Evolutionary conservation across 2,888 invertebrate species (phyloP), one percentile per base, ranked within the genome.

Genomic region (Margaritifera margaritifera): DNA sequence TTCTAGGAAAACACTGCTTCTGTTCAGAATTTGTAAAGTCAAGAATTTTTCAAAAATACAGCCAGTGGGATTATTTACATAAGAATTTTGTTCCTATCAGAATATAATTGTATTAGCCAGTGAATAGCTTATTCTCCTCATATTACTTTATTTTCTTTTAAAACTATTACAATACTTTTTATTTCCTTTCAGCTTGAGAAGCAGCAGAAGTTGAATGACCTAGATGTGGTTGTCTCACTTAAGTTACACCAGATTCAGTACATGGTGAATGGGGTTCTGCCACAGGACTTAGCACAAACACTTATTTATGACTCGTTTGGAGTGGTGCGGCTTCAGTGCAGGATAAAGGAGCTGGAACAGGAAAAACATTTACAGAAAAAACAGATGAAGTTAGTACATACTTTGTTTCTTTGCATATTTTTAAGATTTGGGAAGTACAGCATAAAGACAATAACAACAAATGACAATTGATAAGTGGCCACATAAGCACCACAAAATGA

Each of bases 121-220:
- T 31, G 31, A 8, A 31, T 31, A 31, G 2, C 5, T 31, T 31
- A 2, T 31, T 18, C 11, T 51, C 24, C 24, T 59, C 6, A n/a
- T n/a, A n/a, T n/a, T n/a, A n/a, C n/a, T n/a, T n/a, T n/a, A n/a
- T n/a, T n/a, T n/a, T n/a, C n/a, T 62, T 42, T 62, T 27, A 62
- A n/a, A 27, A 25, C 62, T n/a, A 62, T 11, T 19, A 24, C 19
- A 25, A 6, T 57, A 19, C 51, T 24, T 66, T 19, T 55, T 69
- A 51, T 54, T 57, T 11, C 58, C n/a, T 72, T 68, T 51, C 76
- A 90, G 89, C 81, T 89, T 68, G 89, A 90, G 83, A 90, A 90
- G 72, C 96, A 96, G 89, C 92, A 92, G 71, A 90, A 89, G 86
- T 89, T 97, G 85, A 96, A 96, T 84, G 93, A 95, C 68, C 93